Base-by-base conservation (phyloP, 2,113 vertebrate species). In the Phaethornis superciliosus region DNA sequence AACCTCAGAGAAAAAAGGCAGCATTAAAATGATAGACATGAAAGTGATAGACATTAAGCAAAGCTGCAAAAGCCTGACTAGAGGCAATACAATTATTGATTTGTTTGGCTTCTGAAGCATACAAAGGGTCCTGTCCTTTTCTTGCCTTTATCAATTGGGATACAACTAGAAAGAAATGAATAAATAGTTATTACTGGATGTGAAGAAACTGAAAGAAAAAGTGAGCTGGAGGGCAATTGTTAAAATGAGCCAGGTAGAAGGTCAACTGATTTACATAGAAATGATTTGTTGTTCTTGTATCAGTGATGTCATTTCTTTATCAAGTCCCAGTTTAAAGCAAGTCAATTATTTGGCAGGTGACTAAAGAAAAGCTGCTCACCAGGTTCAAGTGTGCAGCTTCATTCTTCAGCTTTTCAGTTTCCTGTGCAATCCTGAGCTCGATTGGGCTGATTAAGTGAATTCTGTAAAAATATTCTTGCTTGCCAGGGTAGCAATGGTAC, bases 241-340 rank as follows among this genome's bases (percentile, higher is more conserved):
- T 69, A 32, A 81, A 80, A 89, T 9, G 14, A 93, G 65, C 22
- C 87, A 59, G 55, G 78, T 44, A 79, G 84, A 95, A 92, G 84
- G 37, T 79, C 75, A 47, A 28, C 68, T 83, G 85, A 76, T 85
- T 88, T 89, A 37, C 91, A 85, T 47, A 35, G 87, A 76, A 95
- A 88, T 65, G 2, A 80, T 85, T 76, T 89, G 75, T 76, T 90
- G 37, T 74, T 64, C 42, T 85, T 85, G 49, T 18, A 91, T 85
- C 65, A 55, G 72, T 82, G 91, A 94, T 65, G 55, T 87, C n/a
- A 89, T 85, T 62, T 89, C 75, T 92, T 95, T 88, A 88, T 89
- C 89, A 77, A 80, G 68, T 79, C 81, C 70, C 0, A 1, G 81
- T 47, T 89, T 51, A 89, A 93, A 92, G n/a, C 47, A 33, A 90